Percentiles rank a stretch among this genome's conserved stretches.
phyloP scores from a whole-genome alignment of 2,113 vertebrate genomes.

The Solea solea region DNA sequence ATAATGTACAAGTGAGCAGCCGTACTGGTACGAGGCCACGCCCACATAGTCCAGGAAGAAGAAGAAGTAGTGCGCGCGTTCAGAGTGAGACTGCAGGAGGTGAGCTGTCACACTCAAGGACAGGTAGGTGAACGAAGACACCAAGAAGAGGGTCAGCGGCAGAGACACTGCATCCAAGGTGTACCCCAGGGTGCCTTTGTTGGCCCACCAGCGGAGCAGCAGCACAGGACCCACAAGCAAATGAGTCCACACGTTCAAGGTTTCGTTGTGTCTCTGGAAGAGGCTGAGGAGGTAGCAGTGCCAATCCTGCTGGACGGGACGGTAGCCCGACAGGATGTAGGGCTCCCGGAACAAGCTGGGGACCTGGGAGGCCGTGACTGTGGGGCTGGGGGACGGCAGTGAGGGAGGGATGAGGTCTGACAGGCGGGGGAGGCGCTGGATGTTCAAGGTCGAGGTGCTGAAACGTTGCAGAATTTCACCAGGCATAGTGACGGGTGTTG shows the following conservation, averaged over 20 bases:
- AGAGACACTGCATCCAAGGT: conserved; percentile 70
- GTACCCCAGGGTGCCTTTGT: conserved; percentile 76
- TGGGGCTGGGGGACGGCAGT: conserved; percentile 78
- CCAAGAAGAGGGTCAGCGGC: conserved; percentile 86
- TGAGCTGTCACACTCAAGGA: conserved; percentile 90
- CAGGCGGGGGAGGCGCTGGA: conserved; percentile 85
- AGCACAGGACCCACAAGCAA: conserved; percentile 84
- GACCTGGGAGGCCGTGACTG: conserved; percentile 84
- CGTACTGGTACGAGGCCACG: conserved; percentile 91
- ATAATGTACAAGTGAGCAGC: conserved; percentile 89
- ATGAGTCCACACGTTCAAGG: conserved; percentile 94
- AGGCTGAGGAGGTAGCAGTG: conserved; percentile 91
- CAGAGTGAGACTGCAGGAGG: conserved; percentile 91
- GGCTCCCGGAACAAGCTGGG: conserved; percentile 91
- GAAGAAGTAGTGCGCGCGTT: conserved; percentile 90
- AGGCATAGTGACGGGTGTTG: conserved; percentile 49
- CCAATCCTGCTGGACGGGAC: conserved; percentile 87
- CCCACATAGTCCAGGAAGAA: conserved; percentile 95
- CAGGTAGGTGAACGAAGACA: conserved; percentile 87
- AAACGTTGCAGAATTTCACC: conserved; percentile 79
- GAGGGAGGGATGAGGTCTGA: conserved; percentile 78
- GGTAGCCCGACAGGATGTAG: conserved; percentile 89
- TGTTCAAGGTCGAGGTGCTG: conserved; percentile 83
- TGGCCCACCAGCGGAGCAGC: conserved; percentile 86
- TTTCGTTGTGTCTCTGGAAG: conserved; percentile 94